Evolutionary conservation across 2,113 vertebrate genomes (phyloP).

Genomic region (Chlorodrepanis virens): DNA sequence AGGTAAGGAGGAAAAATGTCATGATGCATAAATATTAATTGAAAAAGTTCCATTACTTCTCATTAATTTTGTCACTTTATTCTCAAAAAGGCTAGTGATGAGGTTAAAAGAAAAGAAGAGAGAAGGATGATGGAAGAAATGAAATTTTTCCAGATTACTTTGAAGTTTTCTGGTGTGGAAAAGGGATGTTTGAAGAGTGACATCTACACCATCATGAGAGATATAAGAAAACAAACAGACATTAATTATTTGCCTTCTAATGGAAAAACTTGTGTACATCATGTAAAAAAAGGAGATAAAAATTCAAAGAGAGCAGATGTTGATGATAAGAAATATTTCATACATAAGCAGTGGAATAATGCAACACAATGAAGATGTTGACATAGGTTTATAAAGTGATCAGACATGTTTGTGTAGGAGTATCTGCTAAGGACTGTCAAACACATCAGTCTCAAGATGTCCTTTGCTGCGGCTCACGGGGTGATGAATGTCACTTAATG

Average conservation of each 20-base stretch:
- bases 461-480: not conserved
- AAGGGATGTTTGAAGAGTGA: not conserved
- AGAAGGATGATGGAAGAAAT: not conserved
- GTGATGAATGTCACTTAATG: not conserved
- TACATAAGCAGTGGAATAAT: not conserved
- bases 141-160: not conserved
- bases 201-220: not conserved
- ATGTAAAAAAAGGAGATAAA: not conserved
- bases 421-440: not conserved
- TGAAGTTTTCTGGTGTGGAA: not conserved
- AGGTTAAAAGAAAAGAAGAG: not conserved
- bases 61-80: not conserved
- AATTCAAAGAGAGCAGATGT: not conserved
- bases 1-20: not conserved
- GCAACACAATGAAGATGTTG: not conserved
- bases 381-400: not conserved
- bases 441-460: fast-evolving
- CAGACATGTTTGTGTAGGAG: not conserved
- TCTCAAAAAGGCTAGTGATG: not conserved
- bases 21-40: not conserved
- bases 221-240: not conserved
- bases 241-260: not conserved
- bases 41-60: not conserved
- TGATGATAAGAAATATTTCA: not conserved
- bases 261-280: not conserved